Base-by-base conservation (phyloP, 2,113 vertebrate genomes). In the Promerops cafer region DNA sequence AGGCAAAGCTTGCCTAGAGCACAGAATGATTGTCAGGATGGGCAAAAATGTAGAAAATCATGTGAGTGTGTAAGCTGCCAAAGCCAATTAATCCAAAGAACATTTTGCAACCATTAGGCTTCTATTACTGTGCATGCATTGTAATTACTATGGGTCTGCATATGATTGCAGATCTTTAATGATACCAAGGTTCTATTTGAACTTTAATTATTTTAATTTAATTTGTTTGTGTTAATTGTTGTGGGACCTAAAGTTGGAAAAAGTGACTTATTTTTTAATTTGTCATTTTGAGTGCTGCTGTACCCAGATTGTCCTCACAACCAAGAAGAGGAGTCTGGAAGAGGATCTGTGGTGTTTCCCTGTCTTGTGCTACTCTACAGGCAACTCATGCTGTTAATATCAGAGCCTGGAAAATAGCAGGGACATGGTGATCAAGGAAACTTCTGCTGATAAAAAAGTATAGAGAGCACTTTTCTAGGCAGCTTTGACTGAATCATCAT, bases 21-120 rank as follows among this genome's bases (percentile, higher is more conserved):
- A 74, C 92, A 89, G 91, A 96, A 90, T 97, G 96, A 96, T 95
- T 95, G 96, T 97, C 96, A 97, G 97, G 90, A 97, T 90, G 93
- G 97, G 94, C 96, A 97, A 97, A 97, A 97, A 96, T 95, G 93
- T 94, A 95, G 90, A 96, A 96, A 96, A 96, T 95, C 96, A 97
- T 97, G 94, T 95, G 97, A 95, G 97, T 97, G 96, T 96, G 92
- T 98, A 97, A 93, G 90, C 93, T 97, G 97, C 97, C 97, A 97
- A 83, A 92, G 88, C 78, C 82, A 94, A 96, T 98, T 96, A 97
- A 96, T 94, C 86, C 83, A 88, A 82, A 95, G 94, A 96, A 97
- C 96, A 96, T 96, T 97, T 91, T 94, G 91, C 95, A 97, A 78
- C 95, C 96, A 95, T 97, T 95, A 97, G 90, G 88, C 74, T 83